These are phyloP conservation scores for Periplaneta americana DNA, from an alignment of 1,140 invertebrate species.

Conservation along the genomic window DNA sequence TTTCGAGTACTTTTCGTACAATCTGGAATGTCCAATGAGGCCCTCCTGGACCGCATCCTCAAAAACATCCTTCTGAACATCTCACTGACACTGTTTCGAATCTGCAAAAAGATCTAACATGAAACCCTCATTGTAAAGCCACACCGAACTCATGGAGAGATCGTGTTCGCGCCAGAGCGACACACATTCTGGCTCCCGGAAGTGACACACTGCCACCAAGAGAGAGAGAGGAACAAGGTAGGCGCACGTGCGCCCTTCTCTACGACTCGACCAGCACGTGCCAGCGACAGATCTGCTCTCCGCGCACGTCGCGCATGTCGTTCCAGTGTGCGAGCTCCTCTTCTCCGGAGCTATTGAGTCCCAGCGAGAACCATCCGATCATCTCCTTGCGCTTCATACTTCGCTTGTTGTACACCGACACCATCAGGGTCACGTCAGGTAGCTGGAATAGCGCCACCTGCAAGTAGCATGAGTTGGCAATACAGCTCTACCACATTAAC, in stretches of 20 bases:
- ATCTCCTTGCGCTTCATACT: conserved; percentile 93
- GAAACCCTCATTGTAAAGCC: background rate
- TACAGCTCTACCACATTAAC: background rate
- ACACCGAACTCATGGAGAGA: background rate
- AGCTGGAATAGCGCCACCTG: conserved; percentile 91
- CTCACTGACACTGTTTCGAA: background rate
- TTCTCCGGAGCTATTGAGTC: conserved; percentile 84
- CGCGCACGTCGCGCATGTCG: conserved; percentile 72
- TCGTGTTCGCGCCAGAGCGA: background rate
- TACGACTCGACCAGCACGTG: conserved; percentile 55
- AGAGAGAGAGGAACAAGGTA: background rate
- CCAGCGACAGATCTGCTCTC: conserved; percentile 68
- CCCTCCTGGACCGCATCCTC: background rate
- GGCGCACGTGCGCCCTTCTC: background rate
- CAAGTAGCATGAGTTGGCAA: background rate
- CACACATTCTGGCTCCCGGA: background rate
- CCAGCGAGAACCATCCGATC: conserved; percentile 93
- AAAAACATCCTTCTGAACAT: background rate
- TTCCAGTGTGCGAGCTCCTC: conserved; percentile 93
- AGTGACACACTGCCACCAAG: background rate
- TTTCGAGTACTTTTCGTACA: background rate
- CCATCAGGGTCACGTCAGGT: conserved; percentile 90
- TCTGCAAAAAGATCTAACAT: background rate
- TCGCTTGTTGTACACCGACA: conserved; percentile 87
- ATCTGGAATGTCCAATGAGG: background rate